Conservation (phyloP, 2,113 vertebrate species). For the Hippopotamus amphibius region DNA sequence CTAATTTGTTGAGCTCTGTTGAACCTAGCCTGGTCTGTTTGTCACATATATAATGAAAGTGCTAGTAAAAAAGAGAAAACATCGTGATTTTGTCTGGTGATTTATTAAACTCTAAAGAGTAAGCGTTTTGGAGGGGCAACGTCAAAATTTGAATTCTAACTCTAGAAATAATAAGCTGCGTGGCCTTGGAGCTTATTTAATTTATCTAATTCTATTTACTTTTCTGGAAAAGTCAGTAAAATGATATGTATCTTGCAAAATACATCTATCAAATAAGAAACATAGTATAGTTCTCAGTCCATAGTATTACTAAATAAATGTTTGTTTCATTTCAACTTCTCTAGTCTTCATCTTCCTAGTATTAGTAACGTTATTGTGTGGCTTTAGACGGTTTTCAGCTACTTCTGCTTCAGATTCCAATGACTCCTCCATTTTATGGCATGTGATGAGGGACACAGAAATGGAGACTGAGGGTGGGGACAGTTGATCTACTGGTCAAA, state of each 20-base stretch:
- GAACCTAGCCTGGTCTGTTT: not conserved
- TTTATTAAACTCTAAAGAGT: not conserved
- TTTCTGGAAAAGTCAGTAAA: not conserved
- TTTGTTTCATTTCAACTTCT: slow-evolving; percentile 27
- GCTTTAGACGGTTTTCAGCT: not conserved
- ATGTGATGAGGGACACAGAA: not conserved
- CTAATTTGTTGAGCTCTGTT: slow-evolving; percentile 23
- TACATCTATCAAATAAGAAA: not conserved
- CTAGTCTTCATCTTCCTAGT: not conserved
- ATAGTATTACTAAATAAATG: not conserved
- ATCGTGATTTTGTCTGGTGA: not conserved
- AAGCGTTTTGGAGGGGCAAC: not conserved
- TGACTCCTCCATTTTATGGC: not conserved
- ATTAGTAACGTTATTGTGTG: not conserved
- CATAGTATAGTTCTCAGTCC: not conserved
- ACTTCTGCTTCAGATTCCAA: not conserved
- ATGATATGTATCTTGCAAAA: not conserved
- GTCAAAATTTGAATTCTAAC: not conserved
- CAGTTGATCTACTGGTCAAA: not conserved
- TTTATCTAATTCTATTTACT: slow-evolving; percentile 39
- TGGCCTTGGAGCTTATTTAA: slow-evolving; percentile 16
- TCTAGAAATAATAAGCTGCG: not conserved
- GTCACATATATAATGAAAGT: not conserved
- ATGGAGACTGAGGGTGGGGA: not conserved
- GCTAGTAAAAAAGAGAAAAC: not conserved